phyloP scores from a whole-genome alignment of 2,113 vertebrate species.

The Corydoras sp. region DNA sequence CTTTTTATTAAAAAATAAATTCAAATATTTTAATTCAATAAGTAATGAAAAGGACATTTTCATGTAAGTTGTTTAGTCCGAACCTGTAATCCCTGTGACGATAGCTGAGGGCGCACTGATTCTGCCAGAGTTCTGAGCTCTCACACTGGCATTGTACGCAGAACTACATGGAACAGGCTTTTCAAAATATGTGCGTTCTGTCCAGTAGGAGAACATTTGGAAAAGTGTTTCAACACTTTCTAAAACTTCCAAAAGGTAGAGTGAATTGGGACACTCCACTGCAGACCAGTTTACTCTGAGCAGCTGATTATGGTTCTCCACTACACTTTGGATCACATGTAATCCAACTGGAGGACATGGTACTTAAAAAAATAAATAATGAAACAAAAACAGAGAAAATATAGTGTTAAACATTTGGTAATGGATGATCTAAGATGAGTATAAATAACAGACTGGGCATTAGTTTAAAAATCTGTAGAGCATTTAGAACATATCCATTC shows the following conservation, averaged over 20 bases:
- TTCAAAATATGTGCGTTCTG: conserved; percentile 55
- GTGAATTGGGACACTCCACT: conserved; percentile 45
- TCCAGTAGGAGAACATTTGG: conserved; percentile 65
- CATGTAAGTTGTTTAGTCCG: too few species aligned
- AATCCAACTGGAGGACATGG: conserved; percentile 63
- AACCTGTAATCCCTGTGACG: conserved; percentile 63
- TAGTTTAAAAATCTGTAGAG: too few species aligned
- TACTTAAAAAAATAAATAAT: conserved; percentile 42
- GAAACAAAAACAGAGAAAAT: not conserved
- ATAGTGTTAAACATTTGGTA: too few species aligned
- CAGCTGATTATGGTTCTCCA: conserved; percentile 47
- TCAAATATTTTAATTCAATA: not conserved
- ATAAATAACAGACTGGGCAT: too few species aligned
- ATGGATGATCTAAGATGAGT: too few species aligned
- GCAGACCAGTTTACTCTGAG: conserved; percentile 54
- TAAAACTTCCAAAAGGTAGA: conserved; percentile 55
- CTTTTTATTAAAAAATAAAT: too few species aligned
- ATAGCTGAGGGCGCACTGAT: conserved; percentile 47
- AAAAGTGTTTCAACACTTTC: conserved; percentile 51
- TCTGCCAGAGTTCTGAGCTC: conserved; percentile 55
- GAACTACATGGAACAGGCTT: conserved; percentile 66
- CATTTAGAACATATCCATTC: too few species aligned
- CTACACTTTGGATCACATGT: conserved; percentile 40
- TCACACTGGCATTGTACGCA: conserved; percentile 54
- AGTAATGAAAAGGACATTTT: too few species aligned